Evolutionary conservation across 2,113 vertebrate species (phyloP).

Genomic region (Atherinomorus stipes): DNA sequence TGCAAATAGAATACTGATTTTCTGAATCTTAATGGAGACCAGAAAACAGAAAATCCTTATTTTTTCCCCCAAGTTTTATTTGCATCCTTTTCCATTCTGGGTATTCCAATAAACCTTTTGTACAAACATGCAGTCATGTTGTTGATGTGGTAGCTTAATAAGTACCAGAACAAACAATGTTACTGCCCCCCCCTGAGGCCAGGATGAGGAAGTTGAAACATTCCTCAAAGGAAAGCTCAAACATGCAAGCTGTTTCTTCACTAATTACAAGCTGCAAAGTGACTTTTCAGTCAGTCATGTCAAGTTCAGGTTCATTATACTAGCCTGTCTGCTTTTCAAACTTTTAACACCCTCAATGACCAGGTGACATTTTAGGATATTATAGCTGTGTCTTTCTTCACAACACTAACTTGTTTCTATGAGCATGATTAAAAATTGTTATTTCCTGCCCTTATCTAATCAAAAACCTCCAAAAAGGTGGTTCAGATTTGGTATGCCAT

Average conservation of each 20-base stretch:
- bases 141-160: slow-evolving; percentile 60
- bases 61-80: slow-evolving; percentile 19
- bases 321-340: slow-evolving; percentile 10
- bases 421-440: slow-evolving; percentile 28
- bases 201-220: slow-evolving; percentile 72
- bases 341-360: not conserved
- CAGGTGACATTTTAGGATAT: slow-evolving; percentile 9
- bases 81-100: not conserved
- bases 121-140: slow-evolving; percentile 36
- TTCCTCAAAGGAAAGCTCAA: slow-evolving; percentile 65
- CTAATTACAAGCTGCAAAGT: slow-evolving; percentile 64
- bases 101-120: slow-evolving; percentile 12
- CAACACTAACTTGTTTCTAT: slow-evolving; percentile 6
- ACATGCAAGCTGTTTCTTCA: slow-evolving; percentile 28
- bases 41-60: slow-evolving; percentile 33
- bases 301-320: slow-evolving; percentile 9
- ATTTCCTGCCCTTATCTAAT: slow-evolving; percentile 12
- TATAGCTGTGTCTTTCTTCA: slow-evolving; percentile 1
- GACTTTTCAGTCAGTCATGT: slow-evolving; percentile 22
- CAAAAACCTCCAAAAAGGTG: slow-evolving; percentile 3
- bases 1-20: slow-evolving; percentile 29
- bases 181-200: slow-evolving; percentile 47
- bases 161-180: slow-evolving; percentile 69
- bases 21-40: slow-evolving; percentile 30
- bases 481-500: not conserved